Percentiles rank a stretch among this genome's conserved stretches.
Conservation (phyloP, 1,140 invertebrate species). For the Leptinotarsa undecemlineata region DNA sequence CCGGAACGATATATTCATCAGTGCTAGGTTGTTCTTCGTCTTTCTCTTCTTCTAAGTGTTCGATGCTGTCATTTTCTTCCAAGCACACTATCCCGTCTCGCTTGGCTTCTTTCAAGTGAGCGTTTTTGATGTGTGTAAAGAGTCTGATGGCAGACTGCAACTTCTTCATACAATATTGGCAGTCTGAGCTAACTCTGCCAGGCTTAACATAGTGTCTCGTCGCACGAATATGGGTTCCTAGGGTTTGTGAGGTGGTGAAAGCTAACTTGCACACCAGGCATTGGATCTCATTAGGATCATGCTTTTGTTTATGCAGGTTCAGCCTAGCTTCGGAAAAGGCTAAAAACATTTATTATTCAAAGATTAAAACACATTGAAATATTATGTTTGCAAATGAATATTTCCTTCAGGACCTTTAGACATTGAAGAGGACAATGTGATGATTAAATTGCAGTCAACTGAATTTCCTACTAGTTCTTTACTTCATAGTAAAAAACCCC, state of each 20-base stretch:
- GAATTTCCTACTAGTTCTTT: too few relatives aligned
- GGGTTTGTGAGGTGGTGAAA: conserved; percentile 57
- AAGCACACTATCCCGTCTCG: conserved; percentile 63
- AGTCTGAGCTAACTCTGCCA: conserved; percentile 56
- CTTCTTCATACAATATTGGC: conserved; percentile 69
- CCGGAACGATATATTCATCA: conserved; percentile 35
- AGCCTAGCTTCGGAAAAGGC: conserved; percentile 66
- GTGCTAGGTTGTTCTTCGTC: conserved; percentile 52
- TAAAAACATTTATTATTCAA: conserved; percentile 15
- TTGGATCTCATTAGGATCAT: conserved; percentile 56
- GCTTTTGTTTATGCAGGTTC: conserved; percentile 67
- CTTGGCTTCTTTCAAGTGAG: conserved; percentile 64
- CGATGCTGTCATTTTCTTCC: conserved; percentile 64
- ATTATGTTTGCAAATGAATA: too few relatives aligned
- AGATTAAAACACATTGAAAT: too few relatives aligned
- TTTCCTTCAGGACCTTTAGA: too few relatives aligned
- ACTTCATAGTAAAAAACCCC: too few relatives aligned
- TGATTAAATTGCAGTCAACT: too few relatives aligned
- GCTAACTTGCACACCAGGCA: conserved; percentile 60
- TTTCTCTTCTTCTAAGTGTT: conserved; percentile 51
- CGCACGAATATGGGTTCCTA: conserved; percentile 61
- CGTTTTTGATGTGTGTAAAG: conserved; percentile 67
- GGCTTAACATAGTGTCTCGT: conserved; percentile 61
- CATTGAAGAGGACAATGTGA: too few relatives aligned
- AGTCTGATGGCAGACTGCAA: conserved; percentile 67